Percentiles rank a stretch among this genome's conserved stretches.
Conservation (phyloP, 2,888 invertebrate species). For the Phortica magna region DNA sequence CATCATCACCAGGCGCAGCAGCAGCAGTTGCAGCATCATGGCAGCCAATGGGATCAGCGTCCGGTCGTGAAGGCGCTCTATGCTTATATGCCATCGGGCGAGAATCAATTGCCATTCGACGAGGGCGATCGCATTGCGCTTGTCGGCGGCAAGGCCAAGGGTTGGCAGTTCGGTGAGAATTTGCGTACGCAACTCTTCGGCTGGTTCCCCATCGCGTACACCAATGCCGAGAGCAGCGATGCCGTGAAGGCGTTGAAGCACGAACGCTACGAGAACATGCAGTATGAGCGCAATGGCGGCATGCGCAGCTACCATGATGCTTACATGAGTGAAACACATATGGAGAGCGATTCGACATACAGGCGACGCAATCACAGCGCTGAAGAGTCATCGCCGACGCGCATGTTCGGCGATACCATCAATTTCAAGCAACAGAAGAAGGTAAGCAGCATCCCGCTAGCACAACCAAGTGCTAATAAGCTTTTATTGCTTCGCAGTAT, state of each 20-base stretch:
- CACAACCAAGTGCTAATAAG: too few relatives aligned
- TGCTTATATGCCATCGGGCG: constrained; percentile 92
- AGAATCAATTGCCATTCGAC: constrained; percentile 94
- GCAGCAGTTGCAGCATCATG: constrained; percentile 36
- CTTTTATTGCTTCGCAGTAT: constrained; percentile 73
- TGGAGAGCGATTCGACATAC: constrained; percentile 71
- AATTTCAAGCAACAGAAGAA: constrained; percentile 79
- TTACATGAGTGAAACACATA: constrained; percentile 62
- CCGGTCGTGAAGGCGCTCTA: constrained; percentile 91
- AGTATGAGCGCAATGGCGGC: constrained; percentile 68
- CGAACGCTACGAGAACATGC: constrained; percentile 73
- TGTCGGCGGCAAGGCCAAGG: constrained; percentile 94
- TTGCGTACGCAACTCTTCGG: constrained; percentile 93
- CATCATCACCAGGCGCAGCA: constrained; percentile 54
- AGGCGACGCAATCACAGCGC: constrained; percentile 70
- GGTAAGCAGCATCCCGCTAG: too few relatives aligned
- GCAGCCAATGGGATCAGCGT: constrained; percentile 82
- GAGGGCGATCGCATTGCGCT: constrained; percentile 93
- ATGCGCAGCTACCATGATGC: constrained; percentile 71
- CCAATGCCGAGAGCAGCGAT: constrained; percentile 84
- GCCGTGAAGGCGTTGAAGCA: constrained; percentile 32
- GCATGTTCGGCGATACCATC: constrained; percentile 87
- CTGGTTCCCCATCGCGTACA: constrained; percentile 98
- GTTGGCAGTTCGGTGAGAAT: constrained; percentile 99
- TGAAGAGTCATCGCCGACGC: constrained; percentile 80